Base-by-base conservation (phyloP, 1,140 invertebrate genomes). In the Zaprionus tsacasi region DNA sequence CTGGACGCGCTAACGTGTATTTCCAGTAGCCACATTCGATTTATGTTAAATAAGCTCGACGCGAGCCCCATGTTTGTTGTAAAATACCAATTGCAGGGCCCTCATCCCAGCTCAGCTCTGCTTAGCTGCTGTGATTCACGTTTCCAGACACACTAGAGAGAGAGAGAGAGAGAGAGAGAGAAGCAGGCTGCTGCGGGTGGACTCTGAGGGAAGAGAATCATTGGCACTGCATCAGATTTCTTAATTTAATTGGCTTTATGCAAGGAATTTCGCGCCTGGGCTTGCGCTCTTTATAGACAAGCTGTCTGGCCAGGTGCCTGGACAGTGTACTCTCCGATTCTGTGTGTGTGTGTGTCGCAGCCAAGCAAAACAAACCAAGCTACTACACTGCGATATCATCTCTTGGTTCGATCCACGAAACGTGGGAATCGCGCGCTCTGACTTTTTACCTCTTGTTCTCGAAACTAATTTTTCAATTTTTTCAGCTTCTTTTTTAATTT, bases 191-290 rank as follows among this genome's bases (percentile, higher is more conserved):
- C 13, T 38, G 17, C 58, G 38, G 54, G 52, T 59, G 60, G 3
- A 40, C n/a, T 43, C 30, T 27, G 35, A 35, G 36, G 63, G 3
- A 38, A 48, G 63, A 57, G 67, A 75, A 75, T 75, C 67, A 70
- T 75, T 70, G 72, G 67, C 63, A 57, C 76, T 89, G 85, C 78
- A 89, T 89, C 85, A 89, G 85, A 89, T 89, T 89, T 89, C 85
- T 89, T 89, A 89, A 89, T 89, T 89, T 89, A 89, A 89, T 89
- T 89, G 85, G 85, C 85, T 89, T 81, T 89, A 89, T 89, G 85
- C 85, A 89, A 89, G 85, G 58, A 81, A 81, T 85, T 45, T 88
- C 85, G 54, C 61, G 69, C 68, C 54, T 66, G 40, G 50, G 15
- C 54, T 45, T 71, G 50, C 57, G 60, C 40, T 33, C 58, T 74